Percentiles rank a stretch among this genome's conserved stretches.
phyloP scores from a whole-genome alignment of 2,113 vertebrate genomes.

The Hypanus sabinus region DNA sequence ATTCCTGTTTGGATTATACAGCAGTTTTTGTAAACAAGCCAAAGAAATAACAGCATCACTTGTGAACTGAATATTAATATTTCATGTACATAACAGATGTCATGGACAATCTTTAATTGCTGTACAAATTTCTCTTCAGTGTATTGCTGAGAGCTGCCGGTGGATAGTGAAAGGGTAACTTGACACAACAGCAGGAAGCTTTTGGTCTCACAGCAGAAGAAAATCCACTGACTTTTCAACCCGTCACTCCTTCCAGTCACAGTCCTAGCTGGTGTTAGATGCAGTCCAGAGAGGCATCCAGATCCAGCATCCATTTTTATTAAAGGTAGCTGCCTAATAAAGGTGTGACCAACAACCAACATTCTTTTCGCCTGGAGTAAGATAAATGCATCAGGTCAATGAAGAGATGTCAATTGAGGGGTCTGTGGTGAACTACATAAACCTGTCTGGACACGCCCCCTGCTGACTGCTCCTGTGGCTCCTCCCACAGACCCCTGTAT shows the following conservation, averaged over 20 bases:
- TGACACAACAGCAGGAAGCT: not conserved
- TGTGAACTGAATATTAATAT: not conserved
- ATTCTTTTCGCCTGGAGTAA: too few species aligned
- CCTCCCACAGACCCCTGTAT: too few species aligned
- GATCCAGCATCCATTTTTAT: too few species aligned
- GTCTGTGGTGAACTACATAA: too few species aligned
- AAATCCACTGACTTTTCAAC: not conserved
- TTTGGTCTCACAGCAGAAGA: not conserved
- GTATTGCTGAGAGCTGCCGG: not conserved
- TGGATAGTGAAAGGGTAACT: not conserved
- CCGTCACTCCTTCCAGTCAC: not conserved
- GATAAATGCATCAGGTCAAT: too few species aligned
- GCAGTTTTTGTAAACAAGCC: not conserved
- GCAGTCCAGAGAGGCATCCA: too few species aligned
- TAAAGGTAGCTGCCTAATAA: too few species aligned
- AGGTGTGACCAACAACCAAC: too few species aligned
- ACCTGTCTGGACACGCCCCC: too few species aligned
- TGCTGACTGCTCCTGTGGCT: too few species aligned
- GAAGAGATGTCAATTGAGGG: too few species aligned
- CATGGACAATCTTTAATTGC: not conserved
- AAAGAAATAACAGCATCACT: not conserved
- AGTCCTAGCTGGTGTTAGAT: too few species aligned
- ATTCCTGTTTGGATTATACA: not conserved
- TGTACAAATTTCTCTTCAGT: not conserved
- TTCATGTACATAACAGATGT: not conserved